These are phyloP conservation scores for Scolopax rusticola DNA, from an alignment of 2,797 vertebrate genomes.

Conservation along the genomic window DNA sequence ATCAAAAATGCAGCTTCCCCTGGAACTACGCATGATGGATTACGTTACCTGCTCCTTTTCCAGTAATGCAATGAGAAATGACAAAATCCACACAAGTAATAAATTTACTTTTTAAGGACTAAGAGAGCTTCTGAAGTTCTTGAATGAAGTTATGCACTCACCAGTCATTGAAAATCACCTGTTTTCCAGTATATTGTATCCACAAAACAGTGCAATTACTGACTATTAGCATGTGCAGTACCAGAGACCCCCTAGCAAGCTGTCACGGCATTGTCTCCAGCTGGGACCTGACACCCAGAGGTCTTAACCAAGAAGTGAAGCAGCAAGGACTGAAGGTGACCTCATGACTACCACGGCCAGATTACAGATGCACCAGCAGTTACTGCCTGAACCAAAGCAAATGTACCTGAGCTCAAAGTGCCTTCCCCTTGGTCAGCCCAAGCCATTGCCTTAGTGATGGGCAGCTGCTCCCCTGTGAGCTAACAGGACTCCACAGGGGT, in stretches of 20 bases:
- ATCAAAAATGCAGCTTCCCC: not conserved
- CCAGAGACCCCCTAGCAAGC: not conserved
- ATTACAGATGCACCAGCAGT: not conserved
- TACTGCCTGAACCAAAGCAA: not conserved
- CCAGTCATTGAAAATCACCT: not conserved
- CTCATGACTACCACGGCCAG: not conserved
- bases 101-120: not conserved
- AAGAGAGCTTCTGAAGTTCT: not conserved
- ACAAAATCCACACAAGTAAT: not conserved
- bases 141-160: not conserved
- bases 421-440: not conserved
- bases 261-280: not conserved
- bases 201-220: no score
- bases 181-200: not conserved
- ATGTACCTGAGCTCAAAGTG: not conserved
- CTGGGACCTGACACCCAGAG: not conserved
- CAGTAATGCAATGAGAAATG: not conserved
- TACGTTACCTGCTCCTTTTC: not conserved
- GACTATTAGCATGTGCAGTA: rapidly evolving
- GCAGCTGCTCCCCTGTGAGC: not conserved
- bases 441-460: not conserved
- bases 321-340: not conserved
- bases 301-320: not conserved
- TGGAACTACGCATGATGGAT: rapidly evolving
- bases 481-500: not conserved